phyloP scores from a whole-genome alignment of 2,113 vertebrate genomes.

The Lonchura striata region DNA sequence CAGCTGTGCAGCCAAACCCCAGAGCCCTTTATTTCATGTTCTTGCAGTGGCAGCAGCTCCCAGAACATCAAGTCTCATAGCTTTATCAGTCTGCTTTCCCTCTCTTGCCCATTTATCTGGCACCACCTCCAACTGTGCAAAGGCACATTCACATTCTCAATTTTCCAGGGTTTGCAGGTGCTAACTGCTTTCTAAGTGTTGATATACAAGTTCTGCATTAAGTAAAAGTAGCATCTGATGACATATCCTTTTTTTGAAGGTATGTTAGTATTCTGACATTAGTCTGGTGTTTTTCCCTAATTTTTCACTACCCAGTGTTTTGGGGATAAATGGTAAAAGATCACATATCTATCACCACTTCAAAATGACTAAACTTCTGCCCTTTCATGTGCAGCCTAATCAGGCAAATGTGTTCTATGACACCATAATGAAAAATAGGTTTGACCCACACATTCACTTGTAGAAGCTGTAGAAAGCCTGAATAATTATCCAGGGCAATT shows the following conservation, averaged over 20 bases:
- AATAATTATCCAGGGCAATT: background rate
- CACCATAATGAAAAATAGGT: background rate
- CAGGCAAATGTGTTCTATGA: background rate
- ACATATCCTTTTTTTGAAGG: background rate
- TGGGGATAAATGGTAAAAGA: background rate
- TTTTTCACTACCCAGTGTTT: background rate
- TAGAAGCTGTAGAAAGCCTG: background rate
- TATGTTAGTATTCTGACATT: background rate
- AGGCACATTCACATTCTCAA: background rate
- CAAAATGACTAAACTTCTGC: background rate
- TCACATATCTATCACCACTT: background rate
- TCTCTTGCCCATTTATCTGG: background rate
- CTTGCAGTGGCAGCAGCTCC: background rate
- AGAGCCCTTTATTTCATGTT: background rate
- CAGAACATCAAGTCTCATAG: background rate
- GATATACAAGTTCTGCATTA: background rate
- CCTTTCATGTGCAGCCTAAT: background rate
- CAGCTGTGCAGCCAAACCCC: background rate
- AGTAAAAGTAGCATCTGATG: background rate
- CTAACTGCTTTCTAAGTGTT: background rate
- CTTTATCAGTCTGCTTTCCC: background rate
- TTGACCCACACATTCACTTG: background rate
- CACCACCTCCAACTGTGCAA: background rate
- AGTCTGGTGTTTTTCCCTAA: background rate
- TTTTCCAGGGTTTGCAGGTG: background rate